Base-by-base conservation (phyloP, 2,113 vertebrate genomes). In the Corythoichthys haematopterus region DNA sequence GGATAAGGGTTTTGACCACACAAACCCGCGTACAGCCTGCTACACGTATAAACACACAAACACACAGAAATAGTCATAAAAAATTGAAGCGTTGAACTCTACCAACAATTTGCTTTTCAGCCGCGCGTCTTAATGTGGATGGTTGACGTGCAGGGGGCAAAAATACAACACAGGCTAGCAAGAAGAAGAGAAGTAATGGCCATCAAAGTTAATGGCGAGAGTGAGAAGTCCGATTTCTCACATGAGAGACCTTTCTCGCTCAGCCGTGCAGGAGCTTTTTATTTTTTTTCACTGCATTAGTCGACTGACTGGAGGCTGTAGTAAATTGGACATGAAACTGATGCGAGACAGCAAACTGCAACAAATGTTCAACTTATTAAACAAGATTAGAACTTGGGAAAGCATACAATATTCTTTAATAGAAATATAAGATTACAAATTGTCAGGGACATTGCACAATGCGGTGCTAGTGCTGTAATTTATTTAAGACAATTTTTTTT, bases 1-100 rank as follows among this genome's bases (percentile, higher is more conserved):
- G 77, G 77, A 87, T 89, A 87, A 90, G 47, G 84, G 80, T 87
- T 82, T 85, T 91, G 87, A 84, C 81, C 33, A 62, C 63, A 46
- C 45, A 64, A 43, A 59, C 51, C 45, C 71, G 45, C 55, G 13
- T 52, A 47, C 71, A 51, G 67, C 15, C 51, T 50, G 65, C 33
- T 37, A 43, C 12, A 11, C 63, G 57, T 35, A 57, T 45, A 69
- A 56, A 61, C 60, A 59, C 40, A 51, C 57, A 50, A 58, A 48
- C 0, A 36, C 6, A 43, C 57, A 71, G 73, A 70, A 74, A 65
- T 70, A 71, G 71, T 85, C 85, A 87, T 89, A 35, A 89, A 89
- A 87, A 78, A 86, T 86, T 75, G 71, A 85, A 76, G 64, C 70
- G 80, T 85, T 85, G 76, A 75, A 70, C 69, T 57, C 71, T 64